These are phyloP conservation scores for Augochlora pura DNA, from an alignment of 1,140 invertebrate genomes.

Conservation along the genomic window DNA sequence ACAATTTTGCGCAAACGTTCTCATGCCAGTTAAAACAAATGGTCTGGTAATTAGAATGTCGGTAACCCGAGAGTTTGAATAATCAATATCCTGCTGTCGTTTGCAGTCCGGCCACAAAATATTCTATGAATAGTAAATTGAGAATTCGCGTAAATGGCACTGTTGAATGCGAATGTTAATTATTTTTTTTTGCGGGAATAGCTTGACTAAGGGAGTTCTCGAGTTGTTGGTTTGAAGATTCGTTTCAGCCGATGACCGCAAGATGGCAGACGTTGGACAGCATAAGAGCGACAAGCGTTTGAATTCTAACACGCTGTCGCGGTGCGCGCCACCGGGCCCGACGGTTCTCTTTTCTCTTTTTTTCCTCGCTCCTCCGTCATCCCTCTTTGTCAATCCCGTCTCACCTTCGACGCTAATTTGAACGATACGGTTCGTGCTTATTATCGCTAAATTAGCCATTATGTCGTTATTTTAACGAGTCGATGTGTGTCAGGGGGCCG, in stretches of 20 bases:
- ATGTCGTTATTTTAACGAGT: conserved; percentile 81
- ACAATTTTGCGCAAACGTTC: no score
- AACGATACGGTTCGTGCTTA: conserved; percentile 78
- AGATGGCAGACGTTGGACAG: conserved; percentile 51
- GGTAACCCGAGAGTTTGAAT: no score
- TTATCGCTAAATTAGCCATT: conserved; percentile 81
- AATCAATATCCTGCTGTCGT: no score
- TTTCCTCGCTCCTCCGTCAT: conserved; percentile 28
- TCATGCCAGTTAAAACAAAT: no score
- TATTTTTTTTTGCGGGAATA: no score
- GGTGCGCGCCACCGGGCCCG: neutral
- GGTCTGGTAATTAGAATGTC: no score
- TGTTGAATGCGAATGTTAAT: no score
- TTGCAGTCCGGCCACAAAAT: no score
- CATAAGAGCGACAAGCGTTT: neutral
- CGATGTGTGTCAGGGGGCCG: conserved; percentile 80
- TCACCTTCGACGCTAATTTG: conserved; percentile 81
- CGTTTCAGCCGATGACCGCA: conserved; percentile 9
- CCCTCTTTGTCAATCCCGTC: conserved; percentile 61
- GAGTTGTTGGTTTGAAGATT: neutral
- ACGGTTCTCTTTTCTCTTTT: conserved; percentile 18
- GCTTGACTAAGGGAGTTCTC: neutral
- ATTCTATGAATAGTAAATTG: no score
- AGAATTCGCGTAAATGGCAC: no score
- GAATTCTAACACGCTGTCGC: neutral